A percentile compares a stretch with the other conserved stretches of the same genome.
phyloP scores from a whole-genome alignment of 2,797 vertebrate species.

The Phrynocephalus guinanensis region DNA sequence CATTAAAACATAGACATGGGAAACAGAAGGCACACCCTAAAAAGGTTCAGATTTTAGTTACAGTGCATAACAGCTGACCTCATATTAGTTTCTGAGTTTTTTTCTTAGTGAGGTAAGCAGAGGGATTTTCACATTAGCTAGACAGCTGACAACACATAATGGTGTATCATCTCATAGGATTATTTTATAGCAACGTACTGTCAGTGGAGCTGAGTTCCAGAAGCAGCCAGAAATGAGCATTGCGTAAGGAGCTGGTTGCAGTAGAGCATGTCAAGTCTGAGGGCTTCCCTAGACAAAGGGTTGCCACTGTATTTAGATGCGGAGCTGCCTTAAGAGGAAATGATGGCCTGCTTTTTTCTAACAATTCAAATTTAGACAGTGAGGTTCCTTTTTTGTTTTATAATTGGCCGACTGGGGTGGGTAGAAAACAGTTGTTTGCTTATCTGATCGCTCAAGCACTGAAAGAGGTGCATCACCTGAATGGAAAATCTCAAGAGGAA shows the following conservation, averaged over 20 bases:
- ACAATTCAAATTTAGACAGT: no score
- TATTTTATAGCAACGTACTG: neutral
- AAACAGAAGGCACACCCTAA: neutral
- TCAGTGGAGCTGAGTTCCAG: neutral
- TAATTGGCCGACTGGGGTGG: no score
- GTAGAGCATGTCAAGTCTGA: neutral
- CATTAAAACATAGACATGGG: neutral
- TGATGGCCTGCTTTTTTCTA: no score
- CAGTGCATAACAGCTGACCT: neutral
- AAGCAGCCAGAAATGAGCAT: neutral
- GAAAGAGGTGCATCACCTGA: no score
- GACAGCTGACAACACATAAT: neutral
- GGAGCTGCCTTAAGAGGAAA: no score
- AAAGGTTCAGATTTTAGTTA: conserved; percentile 15
- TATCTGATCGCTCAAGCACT: no score
- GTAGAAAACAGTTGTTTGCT: no score
- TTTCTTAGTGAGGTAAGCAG: neutral
- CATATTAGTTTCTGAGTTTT: conserved; percentile 5
- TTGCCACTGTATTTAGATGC: no score
- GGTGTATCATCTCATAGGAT: neutral
- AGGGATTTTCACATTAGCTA: neutral
- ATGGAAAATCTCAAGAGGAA: no score
- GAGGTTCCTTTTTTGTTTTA: no score
- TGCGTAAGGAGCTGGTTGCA: neutral
- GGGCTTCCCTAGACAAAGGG: no score